phyloP scores from a whole-genome alignment of 1,140 invertebrate genomes.

The Cryptotermes secundus region DNA sequence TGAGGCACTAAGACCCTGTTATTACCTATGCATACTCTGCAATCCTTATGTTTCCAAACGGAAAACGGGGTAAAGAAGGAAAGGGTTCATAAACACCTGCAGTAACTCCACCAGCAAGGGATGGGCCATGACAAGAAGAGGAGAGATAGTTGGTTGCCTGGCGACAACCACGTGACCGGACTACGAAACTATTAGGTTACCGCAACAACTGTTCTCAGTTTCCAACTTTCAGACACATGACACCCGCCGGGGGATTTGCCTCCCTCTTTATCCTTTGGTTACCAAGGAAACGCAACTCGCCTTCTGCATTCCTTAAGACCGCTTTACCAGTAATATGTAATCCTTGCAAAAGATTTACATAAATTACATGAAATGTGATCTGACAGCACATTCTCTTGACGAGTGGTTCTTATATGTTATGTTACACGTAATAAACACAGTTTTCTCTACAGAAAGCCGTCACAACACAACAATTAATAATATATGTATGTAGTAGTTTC shows the following conservation, averaged over 20 bases:
- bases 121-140: background rate
- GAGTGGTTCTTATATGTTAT: background rate
- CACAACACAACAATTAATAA: too few species aligned
- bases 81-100: background rate
- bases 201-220: constrained; percentile 1
- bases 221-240: background rate
- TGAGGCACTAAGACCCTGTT: too few species aligned
- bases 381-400: background rate
- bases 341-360: background rate
- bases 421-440: background rate
- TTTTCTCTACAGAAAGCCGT: too few species aligned
- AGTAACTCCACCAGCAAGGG: background rate
- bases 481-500: too few species aligned
- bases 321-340: too few species aligned
- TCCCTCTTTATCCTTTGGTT: background rate
- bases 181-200: background rate
- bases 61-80: background rate
- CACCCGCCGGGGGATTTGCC: background rate
- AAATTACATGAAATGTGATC: background rate
- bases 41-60: background rate
- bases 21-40: too few species aligned
- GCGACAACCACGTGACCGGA: background rate
- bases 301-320: background rate
- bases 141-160: background rate
- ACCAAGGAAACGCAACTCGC: background rate